Base-by-base conservation (phyloP, 1,140 invertebrate genomes). In the Bombus soroeensis region DNA sequence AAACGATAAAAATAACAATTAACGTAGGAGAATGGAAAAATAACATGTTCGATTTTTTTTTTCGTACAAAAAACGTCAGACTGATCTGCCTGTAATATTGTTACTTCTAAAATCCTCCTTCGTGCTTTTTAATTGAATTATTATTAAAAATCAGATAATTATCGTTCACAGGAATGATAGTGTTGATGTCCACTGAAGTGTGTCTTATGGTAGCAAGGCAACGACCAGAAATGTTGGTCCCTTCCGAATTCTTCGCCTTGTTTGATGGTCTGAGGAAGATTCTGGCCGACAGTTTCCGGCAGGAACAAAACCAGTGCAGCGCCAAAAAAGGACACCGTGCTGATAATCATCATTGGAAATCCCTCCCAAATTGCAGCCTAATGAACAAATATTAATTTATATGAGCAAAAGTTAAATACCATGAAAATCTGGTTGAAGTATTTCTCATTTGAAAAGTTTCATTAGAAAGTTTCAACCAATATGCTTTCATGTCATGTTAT, bases 231-330 rank as follows among this genome's bases (percentile, higher is more conserved):
- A 37, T 90, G 92, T 86, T 97, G 96, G 88, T 96, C 95, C 81
- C 95, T 96, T 37, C 97, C 97, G 90, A 97, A 97, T 37, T 96
- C 93, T 89, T 97, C 96, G 3, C 97, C 97, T 89, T 98, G 97
- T 78, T 96, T 95, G 34, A 98, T 92, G 9, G 97, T 97, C 88
- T 97, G 97, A 32, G 97, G 97, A 47, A 97, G 94, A 86, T 96
- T 96, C 74, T 96, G 95, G 84, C 97, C 96, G 37, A 97, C 93
- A 1, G 97, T 97, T 94, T 98, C 97, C 1, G 97, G 97, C 39
- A 98, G 94, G 79, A 97, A 96, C 5, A 97, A 88, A 9, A 96
- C 96, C 1, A 96, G 89, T 8, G 96, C 92, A 9, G 96, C 96
- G 32, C 96, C 96, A 8, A 96, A 79, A 39, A 97, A 91, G 39